Evolutionary conservation across 2,797 vertebrate genomes (phyloP), one percentile per base, ranked within the genome.

Genomic region (Arrhamphus sclerolepis): DNA sequence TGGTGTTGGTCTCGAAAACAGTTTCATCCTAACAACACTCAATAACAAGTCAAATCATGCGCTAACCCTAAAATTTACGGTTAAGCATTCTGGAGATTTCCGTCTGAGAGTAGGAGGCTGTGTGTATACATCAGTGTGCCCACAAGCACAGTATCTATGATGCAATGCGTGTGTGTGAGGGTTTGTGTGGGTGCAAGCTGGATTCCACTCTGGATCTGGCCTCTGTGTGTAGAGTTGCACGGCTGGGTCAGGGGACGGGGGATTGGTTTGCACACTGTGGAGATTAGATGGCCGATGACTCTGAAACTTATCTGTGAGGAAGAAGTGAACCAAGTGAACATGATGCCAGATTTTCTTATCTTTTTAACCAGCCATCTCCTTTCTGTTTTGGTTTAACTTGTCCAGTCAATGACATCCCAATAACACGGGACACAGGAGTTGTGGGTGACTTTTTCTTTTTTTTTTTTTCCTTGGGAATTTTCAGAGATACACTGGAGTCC

Each of bases 221-320:
- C 56, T 54, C 53, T 29, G 70, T 79, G 81, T 82, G 66, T 75
- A 57, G 54, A 72, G 80, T 81, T 85, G 78, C 86, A 82, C 1
- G 24, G 62, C 0, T 28, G 54, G 78, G 64, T 83, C 75, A 77
- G 75, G 1, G 38, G 44, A 70, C n/a, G 61, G 56, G 43, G 82
- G 78, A 83, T 88, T 77, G 64, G 72, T 85, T 89, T 84, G 77
- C 83, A 78, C 77, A 53, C 61, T 43, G 71, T 38, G 58, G 67
- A 72, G 71, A 84, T 84, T 72, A 81, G 82, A 83, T 16, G 46
- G 61, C 62, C 7, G 43, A 64, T 72, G 75, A 65, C 57, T 75
- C 14, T 24, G 70, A 80, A 88, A 83, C 62, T 47, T 78, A 86
- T 86, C 85, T 44, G 56, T 2, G 4, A 26, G 50, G 44, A 19